phyloP scores from a whole-genome alignment of 2,888 invertebrate species.

The Rhagium mordax region DNA sequence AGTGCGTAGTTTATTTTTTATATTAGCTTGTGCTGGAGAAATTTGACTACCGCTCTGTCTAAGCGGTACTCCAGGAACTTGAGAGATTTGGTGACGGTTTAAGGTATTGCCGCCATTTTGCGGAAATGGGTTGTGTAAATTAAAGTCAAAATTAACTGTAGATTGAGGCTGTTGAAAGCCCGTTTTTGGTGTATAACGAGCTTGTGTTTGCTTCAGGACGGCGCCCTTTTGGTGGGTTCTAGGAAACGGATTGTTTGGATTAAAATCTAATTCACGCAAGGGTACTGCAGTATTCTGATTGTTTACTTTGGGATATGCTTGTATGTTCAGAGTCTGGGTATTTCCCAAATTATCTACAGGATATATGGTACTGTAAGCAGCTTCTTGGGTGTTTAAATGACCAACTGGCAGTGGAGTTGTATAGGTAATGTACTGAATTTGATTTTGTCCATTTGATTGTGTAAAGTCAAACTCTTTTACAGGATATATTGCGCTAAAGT shows the following conservation, averaged over 20 bases:
- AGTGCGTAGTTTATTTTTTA: background rate
- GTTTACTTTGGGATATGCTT: background rate
- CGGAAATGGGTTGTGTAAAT: constrained; percentile 12
- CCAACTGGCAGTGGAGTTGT: background rate
- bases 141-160: constrained; percentile 1
- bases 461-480: background rate
- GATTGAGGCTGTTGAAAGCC: background rate
- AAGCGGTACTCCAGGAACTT: background rate
- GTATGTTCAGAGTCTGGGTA: background rate
- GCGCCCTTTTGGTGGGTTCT: background rate
- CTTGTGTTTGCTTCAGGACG: background rate
- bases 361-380: background rate
- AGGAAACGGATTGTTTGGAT: constrained; percentile 10
- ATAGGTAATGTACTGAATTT: background rate
- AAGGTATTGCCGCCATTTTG: background rate
- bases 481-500: background rate
- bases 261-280: constrained; percentile 11
- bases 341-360: background rate
- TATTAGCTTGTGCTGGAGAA: background rate
- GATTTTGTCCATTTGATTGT: background rate
- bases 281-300: background rate
- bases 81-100: background rate
- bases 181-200: background rate
- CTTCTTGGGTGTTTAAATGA: background rate
- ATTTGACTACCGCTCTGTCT: background rate